Evolutionary conservation across 2,888 invertebrate genomes (phyloP), one percentile per base, ranked within the genome.

Genomic region (Diarsia dahlii): DNA sequence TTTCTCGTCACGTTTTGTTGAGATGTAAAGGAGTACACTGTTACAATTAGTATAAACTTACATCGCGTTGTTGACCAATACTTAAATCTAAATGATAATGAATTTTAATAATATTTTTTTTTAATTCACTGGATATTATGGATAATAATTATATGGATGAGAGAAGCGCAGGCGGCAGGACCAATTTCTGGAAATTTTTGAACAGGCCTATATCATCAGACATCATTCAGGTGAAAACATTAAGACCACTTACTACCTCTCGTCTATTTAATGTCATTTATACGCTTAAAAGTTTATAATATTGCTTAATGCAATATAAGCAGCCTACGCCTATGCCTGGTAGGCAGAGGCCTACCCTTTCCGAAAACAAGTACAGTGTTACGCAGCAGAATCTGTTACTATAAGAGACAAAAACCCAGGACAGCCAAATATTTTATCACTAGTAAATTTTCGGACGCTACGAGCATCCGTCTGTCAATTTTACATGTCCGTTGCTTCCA

Each of bases 391-490:
- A 58, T 28, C 28, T 28, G 23, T 28, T 34, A 18, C 60, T 60
- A 18, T 18, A 23, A 60, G 60, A 60, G 28, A 10, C 28, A 3
- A 60, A 28, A 60, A 18, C 18, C 18, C 60, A 10, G 60, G 1
- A 18, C 28, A 28, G 0, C 18, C 58, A 18, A 63, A 66, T 39
- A 72, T 46, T 39, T 60, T n/a, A 8, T 46, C 15, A 23, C 28
- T 56, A 23, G 58, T 60, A 28, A 66, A 77, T 54, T 60, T 65
- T 39, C 73, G 34, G 45, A 70, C 18, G 50, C 5, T 8, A 34
- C 46, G 63, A 56, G 63, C 69, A 71, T 63, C 50, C 65, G 62
- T 39, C 34, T 52, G 56, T 74, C 71, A 78, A 60, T 81, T 78
- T 66, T 64, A 63, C 48, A 60, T 74, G 48, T 78, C 67, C 73